Evolutionary conservation across 2,113 vertebrate genomes (phyloP), one percentile per base, ranked within the genome.

Genomic region (Hippocampus comes): DNA sequence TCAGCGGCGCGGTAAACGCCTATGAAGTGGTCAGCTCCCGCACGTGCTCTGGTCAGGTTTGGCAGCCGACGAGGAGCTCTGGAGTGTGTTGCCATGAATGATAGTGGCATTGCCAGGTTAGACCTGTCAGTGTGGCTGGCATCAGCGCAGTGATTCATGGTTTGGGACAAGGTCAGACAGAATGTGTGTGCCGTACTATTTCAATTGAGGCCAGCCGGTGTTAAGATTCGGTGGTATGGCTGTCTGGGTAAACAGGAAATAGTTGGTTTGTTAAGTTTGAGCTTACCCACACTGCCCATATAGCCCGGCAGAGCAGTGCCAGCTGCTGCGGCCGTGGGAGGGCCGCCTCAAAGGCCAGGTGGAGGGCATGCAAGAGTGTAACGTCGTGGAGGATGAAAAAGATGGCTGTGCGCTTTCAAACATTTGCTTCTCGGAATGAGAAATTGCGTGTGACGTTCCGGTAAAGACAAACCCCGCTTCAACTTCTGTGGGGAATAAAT

Each of bases 211-310:
- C 74, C 21, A 70, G 78, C 84, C 80, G 79, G 66, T 76, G 87
- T 71, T 79, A 83, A 86, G 82, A 75, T 74, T 71, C 80, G 82
- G 85, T 82, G 88, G 85, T 81, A 78, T 80, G 77, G 85, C 49
- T 12, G 89, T 89, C 90, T 91, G 87, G 82, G 78, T 88, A 89
- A 90, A 91, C 89, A 91, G 89, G 90, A 91, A 90, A 89, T 85
- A 73, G 85, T 74, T 77, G 83, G 77, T 87, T 75, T 68, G 70
- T 90, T 78, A 82, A 68, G 77, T 89, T 88, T 83, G 86, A 89
- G 84, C 72, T 83, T 63, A 63, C 72, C 81, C 71, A 63, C 72
- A 23, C 78, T 68, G 75, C 70, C 67, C 72, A 71, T 81, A 66
- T 81, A 66, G 70, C 43, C 69, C 70, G 83, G 63, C 80, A 79